Evolutionary conservation across 2,888 invertebrate species (phyloP), one percentile per base, ranked within the genome.

Genomic region (Patella pellucida): DNA sequence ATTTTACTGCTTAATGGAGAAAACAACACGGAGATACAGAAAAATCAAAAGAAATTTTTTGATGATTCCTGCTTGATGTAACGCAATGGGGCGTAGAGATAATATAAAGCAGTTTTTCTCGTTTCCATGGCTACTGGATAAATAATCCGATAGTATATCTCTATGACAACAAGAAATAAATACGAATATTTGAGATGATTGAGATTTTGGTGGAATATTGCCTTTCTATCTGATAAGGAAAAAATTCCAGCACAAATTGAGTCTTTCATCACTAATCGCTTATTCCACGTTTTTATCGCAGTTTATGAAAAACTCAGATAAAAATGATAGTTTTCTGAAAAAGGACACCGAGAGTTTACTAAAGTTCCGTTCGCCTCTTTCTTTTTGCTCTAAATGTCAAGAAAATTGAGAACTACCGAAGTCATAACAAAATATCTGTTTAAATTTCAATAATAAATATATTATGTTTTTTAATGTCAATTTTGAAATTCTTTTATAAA

Each of bases 261-360:
- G 23, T 7, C 62, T 62, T 62, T 62, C 62, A 62, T 62, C 62
- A 62, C 62, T 62, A 62, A 62, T 62, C 62, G 62, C 62, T 62
- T 23, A 23, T 62, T 62, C 23, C 23, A 62, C 62, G 62, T 62
- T 62, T 62, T 41, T 62, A 62, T 62, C 62, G 23, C 62, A 23
- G 11, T 11, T 23, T 62, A 23, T 12, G 4, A 19, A 62, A 62
- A 62, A 19, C 23, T 23, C 12, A 62, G 62, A 62, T 62, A 62
- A 19, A 11, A 23, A 62, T 9, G 62, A 62, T 62, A 19, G 19
- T 62, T 62, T 62, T 62, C 62, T 41, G 41, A 41, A 41, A 41
- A 41, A 41, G 9, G 41, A 41, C 41, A 41, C 41, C 41, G 41
- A 41, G 41, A 41, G 41, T 41, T 41, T 41, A 41, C 41, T 41